Evolutionary conservation across 2,888 invertebrate species (phyloP).

Genomic region (Drosophila cognata): DNA sequence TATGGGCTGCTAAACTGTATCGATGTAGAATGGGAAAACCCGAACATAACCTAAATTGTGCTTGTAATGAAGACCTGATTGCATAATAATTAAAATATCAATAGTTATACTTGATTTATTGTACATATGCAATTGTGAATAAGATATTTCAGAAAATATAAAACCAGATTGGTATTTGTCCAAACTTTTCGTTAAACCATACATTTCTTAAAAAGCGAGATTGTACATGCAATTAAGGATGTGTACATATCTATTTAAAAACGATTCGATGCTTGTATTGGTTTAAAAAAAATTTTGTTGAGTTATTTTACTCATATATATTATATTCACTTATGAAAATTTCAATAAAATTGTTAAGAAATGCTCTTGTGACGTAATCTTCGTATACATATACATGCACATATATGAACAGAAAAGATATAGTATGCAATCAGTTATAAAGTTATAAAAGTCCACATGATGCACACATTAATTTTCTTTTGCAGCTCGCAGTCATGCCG

Average conservation of each 20-base stretch:
- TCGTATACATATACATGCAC: neutral
- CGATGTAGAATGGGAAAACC: neutral
- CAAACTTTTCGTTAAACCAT: neutral
- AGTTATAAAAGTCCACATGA: neutral
- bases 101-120: neutral
- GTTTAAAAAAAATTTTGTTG: neutral
- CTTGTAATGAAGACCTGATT: constrained; percentile 34
- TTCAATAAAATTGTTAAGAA: neutral
- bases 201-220: neutral
- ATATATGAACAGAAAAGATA: neutral
- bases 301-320: neutral
- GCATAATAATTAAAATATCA: constrained; percentile 42
- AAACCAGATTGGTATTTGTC: neutral
- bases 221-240: neutral
- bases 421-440: neutral
- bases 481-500: constrained; percentile 78
- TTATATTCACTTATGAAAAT: neutral
- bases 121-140: neutral
- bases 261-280: neutral
- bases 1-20: neutral
- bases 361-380: constrained; percentile 18
- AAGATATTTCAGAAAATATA: neutral
- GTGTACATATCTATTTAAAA: neutral
- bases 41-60: constrained; percentile 59
- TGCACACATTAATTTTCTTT: neutral